phyloP scores from a whole-genome alignment of 1,140 invertebrate genomes.

The Chironomus tepperi region DNA sequence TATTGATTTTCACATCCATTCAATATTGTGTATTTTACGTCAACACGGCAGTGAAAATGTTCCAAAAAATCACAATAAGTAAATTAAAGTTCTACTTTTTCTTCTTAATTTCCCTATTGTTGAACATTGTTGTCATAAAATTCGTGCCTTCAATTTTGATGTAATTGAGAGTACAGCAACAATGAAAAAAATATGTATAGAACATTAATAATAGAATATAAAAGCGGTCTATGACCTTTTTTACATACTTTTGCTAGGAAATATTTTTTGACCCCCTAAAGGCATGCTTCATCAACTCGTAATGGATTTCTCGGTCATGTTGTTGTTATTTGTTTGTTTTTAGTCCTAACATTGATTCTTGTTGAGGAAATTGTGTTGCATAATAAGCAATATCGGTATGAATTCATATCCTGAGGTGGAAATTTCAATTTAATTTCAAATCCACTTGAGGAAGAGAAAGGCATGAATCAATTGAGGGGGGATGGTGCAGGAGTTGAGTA shows the following conservation, averaged over 20 bases:
- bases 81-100: slow-evolving; percentile 15
- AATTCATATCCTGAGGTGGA: background rate
- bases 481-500: background rate
- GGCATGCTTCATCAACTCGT: background rate
- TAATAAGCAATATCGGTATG: too few relatives aligned
- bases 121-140: background rate
- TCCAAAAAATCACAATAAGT: background rate
- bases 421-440: slow-evolving; percentile 23
- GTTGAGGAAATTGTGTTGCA: background rate
- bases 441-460: background rate
- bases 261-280: background rate
- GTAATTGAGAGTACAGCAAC: background rate
- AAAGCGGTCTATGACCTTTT: slow-evolving; percentile 5
- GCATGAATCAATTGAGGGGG: background rate
- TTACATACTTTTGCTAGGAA: background rate
- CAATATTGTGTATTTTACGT: too few relatives aligned
- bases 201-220: background rate
- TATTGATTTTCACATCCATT: too few relatives aligned
- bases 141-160: background rate
- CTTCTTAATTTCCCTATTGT: background rate
- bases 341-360: background rate
- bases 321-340: background rate
- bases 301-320: background rate
- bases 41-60: too few relatives aligned
- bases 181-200: background rate